Evolutionary conservation across 1,140 invertebrate genomes (phyloP), one percentile per base, ranked within the genome.

Genomic region (Theocolax elegans): DNA sequence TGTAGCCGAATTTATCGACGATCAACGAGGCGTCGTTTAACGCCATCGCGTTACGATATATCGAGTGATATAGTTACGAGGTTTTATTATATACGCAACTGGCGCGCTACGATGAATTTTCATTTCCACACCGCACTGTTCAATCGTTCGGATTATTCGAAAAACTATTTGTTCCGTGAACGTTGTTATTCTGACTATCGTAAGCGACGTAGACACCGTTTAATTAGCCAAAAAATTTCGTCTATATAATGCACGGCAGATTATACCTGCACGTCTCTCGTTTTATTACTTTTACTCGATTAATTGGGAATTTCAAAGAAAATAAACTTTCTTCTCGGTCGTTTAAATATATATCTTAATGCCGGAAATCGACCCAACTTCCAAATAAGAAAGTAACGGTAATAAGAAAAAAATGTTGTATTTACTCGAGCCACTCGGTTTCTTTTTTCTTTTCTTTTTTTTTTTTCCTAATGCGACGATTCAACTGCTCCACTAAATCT

Each of bases 191-290:
- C n/a, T n/a, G n/a, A n/a, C n/a, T n/a, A n/a, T n/a, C n/a, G n/a
- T n/a, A n/a, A n/a, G n/a, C n/a, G n/a, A n/a, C n/a, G n/a, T n/a
- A n/a, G n/a, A n/a, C n/a, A n/a, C n/a, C n/a, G n/a, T n/a, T n/a
- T n/a, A n/a, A n/a, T n/a, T n/a, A n/a, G n/a, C n/a, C n/a, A n/a
- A n/a, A n/a, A n/a, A n/a, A n/a, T n/a, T n/a, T n/a, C n/a, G n/a
- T n/a, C n/a, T n/a, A n/a, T n/a, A n/a, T n/a, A n/a, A n/a, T n/a
- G n/a, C n/a, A n/a, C n/a, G n/a, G n/a, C n/a, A n/a, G n/a, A n/a
- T n/a, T n/a, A n/a, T n/a, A n/a, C 56, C 54, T 66, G 48, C 29
- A 62, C 21, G 48, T 60, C 44, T 56, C 31, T 60, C 42, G 25
- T 60, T 44, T 25, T 44, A 19, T 62, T 62, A 8, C 23, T 48